Percentiles rank a stretch among this genome's conserved stretches.
These are phyloP conservation scores for Ferrisia virgata DNA, from an alignment of 2,888 invertebrate genomes.

Conservation along the genomic window DNA sequence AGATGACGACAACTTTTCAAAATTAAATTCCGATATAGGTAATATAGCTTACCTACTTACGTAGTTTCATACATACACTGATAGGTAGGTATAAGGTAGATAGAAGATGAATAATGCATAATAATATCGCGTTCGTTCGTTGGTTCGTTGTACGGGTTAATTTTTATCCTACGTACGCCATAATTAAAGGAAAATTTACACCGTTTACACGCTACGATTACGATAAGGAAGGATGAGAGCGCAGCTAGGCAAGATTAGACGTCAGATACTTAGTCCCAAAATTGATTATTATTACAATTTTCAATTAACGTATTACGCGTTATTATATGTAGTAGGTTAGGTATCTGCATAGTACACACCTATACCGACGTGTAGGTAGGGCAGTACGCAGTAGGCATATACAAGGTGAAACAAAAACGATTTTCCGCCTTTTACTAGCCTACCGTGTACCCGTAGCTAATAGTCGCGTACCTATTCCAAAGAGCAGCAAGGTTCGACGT, in stretches of 20 bases:
- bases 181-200: not conserved
- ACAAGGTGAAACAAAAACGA: slow-evolving; percentile 26
- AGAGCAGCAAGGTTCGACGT: not conserved
- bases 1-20: not conserved
- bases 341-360: not conserved
- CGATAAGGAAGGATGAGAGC: not conserved
- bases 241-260: not conserved
- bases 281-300: slow-evolving; percentile 31
- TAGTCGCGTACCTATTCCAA: not conserved
- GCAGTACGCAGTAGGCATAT: too few species aligned
- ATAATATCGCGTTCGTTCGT: not conserved
- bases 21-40: not conserved
- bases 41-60: not conserved
- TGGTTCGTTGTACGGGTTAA: not conserved
- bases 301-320: slow-evolving; percentile 25
- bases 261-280: slow-evolving; percentile 13
- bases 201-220: not conserved
- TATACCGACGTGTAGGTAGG: too few species aligned
- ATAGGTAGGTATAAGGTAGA: not conserved
- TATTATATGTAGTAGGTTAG: too few species aligned
- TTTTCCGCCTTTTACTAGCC: not conserved
- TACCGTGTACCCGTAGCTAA: not conserved
- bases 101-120: not conserved
- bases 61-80: not conserved
- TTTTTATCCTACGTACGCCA: not conserved